Evolutionary conservation across 2,888 invertebrate species (phyloP).

Genomic region (Thalpophila matura): DNA sequence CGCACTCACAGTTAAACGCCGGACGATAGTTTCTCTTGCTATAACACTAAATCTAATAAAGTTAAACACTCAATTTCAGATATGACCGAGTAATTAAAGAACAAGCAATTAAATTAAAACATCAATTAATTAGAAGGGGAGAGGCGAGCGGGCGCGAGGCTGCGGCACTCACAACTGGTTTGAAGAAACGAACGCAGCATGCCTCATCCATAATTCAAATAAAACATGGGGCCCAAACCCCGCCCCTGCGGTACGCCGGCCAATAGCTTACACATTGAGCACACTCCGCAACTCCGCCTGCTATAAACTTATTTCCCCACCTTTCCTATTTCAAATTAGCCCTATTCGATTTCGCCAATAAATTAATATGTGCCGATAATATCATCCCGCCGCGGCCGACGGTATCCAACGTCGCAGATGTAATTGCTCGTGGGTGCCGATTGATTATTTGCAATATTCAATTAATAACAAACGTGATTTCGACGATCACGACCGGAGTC

Average conservation of each 20-base stretch:
- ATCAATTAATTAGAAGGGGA: slow-evolving; percentile 89
- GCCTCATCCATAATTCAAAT: slow-evolving; percentile 90
- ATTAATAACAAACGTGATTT: slow-evolving; percentile 85
- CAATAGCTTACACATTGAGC: slow-evolving; percentile 84
- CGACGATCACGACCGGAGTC: slow-evolving; percentile 73
- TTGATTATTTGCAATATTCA: slow-evolving; percentile 85
- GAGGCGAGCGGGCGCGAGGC: slow-evolving; percentile 88
- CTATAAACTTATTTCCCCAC: slow-evolving; percentile 84
- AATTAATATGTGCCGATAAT: slow-evolving; percentile 85
- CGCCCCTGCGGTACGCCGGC: slow-evolving; percentile 88
- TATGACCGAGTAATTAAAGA: slow-evolving; percentile 85
- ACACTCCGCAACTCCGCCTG: slow-evolving; percentile 86
- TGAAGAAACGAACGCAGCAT: slow-evolving; percentile 81
- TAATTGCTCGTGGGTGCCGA: slow-evolving; percentile 81
- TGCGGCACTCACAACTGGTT: slow-evolving; percentile 88
- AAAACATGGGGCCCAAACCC: slow-evolving; percentile 89
- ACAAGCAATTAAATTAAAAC: slow-evolving; percentile 89
- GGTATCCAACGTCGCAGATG: slow-evolving; percentile 73
- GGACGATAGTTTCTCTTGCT: slow-evolving; percentile 34
- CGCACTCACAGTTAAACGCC: slow-evolving; percentile 53
- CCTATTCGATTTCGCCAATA: slow-evolving; percentile 83
- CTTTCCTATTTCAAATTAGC: slow-evolving; percentile 84
- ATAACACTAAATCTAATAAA: slow-evolving; percentile 79
- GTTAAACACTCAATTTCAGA: slow-evolving; percentile 84
- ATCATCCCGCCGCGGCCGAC: slow-evolving; percentile 74